Evolutionary conservation across 2,888 invertebrate genomes (phyloP).

Genomic region (Eupithecia centaureata): DNA sequence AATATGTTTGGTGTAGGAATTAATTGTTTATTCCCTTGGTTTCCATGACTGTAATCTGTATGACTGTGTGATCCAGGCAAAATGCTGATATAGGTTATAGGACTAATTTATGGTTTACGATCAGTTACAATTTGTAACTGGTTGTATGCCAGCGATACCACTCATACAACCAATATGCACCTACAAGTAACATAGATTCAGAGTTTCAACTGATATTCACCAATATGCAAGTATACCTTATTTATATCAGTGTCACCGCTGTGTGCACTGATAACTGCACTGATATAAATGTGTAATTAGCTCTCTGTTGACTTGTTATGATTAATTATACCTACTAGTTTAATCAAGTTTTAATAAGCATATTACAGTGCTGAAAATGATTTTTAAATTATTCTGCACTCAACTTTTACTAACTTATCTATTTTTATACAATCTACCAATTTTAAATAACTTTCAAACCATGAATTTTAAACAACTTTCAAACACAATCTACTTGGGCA

Average conservation of each 20-base stretch:
- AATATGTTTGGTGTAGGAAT: not conserved
- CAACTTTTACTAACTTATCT: not conserved
- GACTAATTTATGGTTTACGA: too few relatives aligned
- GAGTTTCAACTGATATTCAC: not conserved
- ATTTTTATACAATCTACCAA: not conserved
- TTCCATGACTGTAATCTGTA: not conserved
- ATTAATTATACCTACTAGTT: slow-evolving; percentile 33
- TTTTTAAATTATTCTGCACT: not conserved
- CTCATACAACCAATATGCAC: not conserved
- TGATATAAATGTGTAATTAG: slow-evolving; percentile 41
- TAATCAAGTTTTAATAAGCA: slow-evolving; percentile 25
- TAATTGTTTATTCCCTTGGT: not conserved
- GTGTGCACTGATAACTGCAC: slow-evolving; percentile 31
- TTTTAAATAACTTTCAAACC: not conserved
- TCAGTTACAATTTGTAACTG: too few relatives aligned
- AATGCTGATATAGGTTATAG: too few relatives aligned
- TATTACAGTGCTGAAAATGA: not conserved
- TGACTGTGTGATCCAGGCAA: too few relatives aligned
- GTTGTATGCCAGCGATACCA: not conserved
- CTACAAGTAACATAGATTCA: too few relatives aligned
- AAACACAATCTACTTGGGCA: slow-evolving; percentile 6
- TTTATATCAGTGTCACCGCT: not conserved
- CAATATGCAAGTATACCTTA: not conserved
- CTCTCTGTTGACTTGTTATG: slow-evolving; percentile 35
- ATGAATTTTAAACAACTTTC: not conserved